Percentiles rank a stretch among this genome's conserved stretches.
Evolutionary conservation across 1,140 invertebrate species (phyloP).

Genomic region (Macrobrachium nipponense): DNA sequence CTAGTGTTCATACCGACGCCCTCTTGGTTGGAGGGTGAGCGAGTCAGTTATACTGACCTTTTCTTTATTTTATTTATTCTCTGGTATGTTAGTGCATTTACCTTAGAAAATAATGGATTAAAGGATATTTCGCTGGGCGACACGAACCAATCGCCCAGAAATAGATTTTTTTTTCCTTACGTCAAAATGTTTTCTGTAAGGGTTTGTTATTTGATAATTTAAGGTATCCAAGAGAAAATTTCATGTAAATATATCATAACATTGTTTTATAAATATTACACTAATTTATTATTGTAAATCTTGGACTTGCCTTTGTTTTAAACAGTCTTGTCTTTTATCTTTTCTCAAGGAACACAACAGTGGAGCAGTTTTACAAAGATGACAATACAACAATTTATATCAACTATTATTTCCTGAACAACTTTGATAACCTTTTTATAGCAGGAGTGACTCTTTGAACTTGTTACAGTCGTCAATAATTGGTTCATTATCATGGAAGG

Average conservation of each 20-base stretch:
- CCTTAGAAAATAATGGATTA: too few relatives aligned
- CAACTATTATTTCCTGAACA: slow-evolving; percentile 90
- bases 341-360: slow-evolving; percentile 81
- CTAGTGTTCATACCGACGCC: too few relatives aligned
- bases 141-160: too few relatives aligned
- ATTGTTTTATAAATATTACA: neutral
- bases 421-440: slow-evolving; percentile 76
- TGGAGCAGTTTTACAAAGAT: slow-evolving; percentile 82
- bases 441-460: slow-evolving; percentile 83
- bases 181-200: too few relatives aligned
- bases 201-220: too few relatives aligned
- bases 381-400: slow-evolving; percentile 76
- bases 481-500: slow-evolving; percentile 92
- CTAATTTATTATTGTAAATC: neutral
- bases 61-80: too few relatives aligned
- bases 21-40: too few relatives aligned
- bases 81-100: too few relatives aligned
- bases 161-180: too few relatives aligned
- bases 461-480: slow-evolving; percentile 74
- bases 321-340: slow-evolving; percentile 33
- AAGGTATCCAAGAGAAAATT: too few relatives aligned
- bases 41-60: too few relatives aligned
- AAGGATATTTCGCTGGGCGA: too few relatives aligned
- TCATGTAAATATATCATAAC: neutral
- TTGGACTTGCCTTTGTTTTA: neutral